Evolutionary conservation across 2,888 invertebrate genomes (phyloP).

Genomic region (Xylota segnis): DNA sequence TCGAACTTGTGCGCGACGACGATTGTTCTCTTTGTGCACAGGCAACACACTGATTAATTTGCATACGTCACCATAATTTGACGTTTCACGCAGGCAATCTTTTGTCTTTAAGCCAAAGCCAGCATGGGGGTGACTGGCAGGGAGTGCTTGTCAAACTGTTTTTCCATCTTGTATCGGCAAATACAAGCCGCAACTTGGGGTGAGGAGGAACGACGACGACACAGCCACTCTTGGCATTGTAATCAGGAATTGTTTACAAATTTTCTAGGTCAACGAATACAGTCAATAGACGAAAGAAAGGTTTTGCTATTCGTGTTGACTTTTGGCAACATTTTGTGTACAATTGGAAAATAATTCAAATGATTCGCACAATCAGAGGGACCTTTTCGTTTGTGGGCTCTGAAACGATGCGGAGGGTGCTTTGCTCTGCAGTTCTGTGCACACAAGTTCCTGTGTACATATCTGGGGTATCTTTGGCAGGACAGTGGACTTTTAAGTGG

Average conservation of each 20-base stretch:
- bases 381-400: not conserved
- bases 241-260: slow-evolving; percentile 77
- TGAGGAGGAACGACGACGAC: slow-evolving; percentile 17
- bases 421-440: no score
- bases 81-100: slow-evolving; percentile 73
- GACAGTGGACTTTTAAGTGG: no score
- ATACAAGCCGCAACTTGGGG: slow-evolving; percentile 44
- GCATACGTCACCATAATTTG: slow-evolving; percentile 78
- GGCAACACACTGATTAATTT: slow-evolving; percentile 75
- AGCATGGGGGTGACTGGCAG: no score
- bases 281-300: slow-evolving; percentile 57
- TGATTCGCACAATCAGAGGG: slow-evolving; percentile 41
- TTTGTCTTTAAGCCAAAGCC: slow-evolving; percentile 37
- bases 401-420: no score
- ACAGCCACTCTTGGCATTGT: slow-evolving; percentile 62
- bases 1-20: no score
- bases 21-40: slow-evolving; percentile 74
- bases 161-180: slow-evolving; percentile 65
- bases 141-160: slow-evolving; percentile 73
- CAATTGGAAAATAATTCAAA: slow-evolving; percentile 72
- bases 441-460: no score
- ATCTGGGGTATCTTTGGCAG: no score
- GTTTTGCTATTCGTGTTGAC: slow-evolving; percentile 59
- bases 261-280: slow-evolving; percentile 73
- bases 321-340: slow-evolving; percentile 55